Conservation (phyloP, 1,140 invertebrate species). For the Acyrthosiphon pisum region DNA sequence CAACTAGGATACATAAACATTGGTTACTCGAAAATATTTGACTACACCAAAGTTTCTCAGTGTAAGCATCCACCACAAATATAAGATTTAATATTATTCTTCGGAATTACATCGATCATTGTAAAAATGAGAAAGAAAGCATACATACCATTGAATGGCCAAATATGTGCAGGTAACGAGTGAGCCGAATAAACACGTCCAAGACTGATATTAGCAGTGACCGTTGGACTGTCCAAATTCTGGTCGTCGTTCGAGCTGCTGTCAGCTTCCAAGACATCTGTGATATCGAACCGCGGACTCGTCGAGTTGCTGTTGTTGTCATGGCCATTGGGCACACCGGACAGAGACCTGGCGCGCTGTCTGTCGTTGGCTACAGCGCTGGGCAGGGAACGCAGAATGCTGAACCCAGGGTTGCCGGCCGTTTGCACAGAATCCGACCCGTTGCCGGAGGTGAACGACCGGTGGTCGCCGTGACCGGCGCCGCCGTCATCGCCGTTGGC, state of each 20-base stretch:
- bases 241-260: constrained; percentile 67
- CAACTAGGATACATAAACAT: no score
- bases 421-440: constrained; percentile 70
- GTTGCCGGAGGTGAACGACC: constrained; percentile 80
- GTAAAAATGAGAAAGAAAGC: constrained; percentile 22
- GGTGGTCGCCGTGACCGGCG: constrained; percentile 74
- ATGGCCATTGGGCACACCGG: constrained; percentile 76
- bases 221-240: constrained; percentile 62
- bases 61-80: not conserved
- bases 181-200: constrained; percentile 85
- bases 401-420: constrained; percentile 72
- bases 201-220: constrained; percentile 62
- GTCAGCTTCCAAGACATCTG: constrained; percentile 70
- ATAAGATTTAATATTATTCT: not conserved
- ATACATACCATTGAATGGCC: constrained; percentile 85
- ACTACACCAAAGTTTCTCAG: not conserved
- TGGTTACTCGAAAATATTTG: no score
- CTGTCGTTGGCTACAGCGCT: constrained; percentile 74
- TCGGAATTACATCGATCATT: not conserved
- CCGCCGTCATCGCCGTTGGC: constrained; percentile 73
- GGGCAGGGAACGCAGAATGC: constrained; percentile 75
- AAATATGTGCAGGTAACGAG: constrained; percentile 88
- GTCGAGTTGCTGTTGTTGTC: constrained; percentile 60
- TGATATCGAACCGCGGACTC: constrained; percentile 66
- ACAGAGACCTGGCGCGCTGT: constrained; percentile 80